Evolutionary conservation across 2,797 vertebrate genomes (phyloP), one percentile per base, ranked within the genome.

Genomic region (Macropodus opercularis): DNA sequence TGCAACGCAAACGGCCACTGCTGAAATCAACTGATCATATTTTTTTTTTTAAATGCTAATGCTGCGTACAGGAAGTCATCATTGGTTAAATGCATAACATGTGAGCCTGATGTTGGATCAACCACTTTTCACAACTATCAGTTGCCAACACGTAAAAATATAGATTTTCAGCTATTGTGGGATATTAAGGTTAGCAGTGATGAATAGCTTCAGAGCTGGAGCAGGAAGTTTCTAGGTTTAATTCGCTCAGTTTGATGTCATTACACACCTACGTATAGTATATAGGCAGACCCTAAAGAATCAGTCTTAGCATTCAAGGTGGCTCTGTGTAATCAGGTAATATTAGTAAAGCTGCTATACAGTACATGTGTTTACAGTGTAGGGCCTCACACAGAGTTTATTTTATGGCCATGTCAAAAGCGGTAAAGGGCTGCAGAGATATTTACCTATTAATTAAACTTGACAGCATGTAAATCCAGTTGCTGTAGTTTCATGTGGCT

Each of bases 1-100:
- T 75, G 38, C 38, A 67, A 49, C 21, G 48, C 15, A 36, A 47
- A 56, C 60, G 63, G 72, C 76, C 27, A 58, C 39, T 24, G 32
- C 4, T 6, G 15, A 60, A 4, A 63, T 64, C 52, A 63, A 44
- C 9, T 21, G 29, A 67, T 52, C 35, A 39, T 23, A 19, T 11
- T 44, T 12, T 21, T n/a, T n/a, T n/a, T n/a, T n/a, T n/a, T n/a
- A n/a, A n/a, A n/a, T n/a, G 13, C 22, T 49, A 19, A 42, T 59
- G 35, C 11, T 8, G 41, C 17, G 12, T 41, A 54, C 8, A 10
- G 17, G 32, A 24, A n/a, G n/a, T n/a, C n/a, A 49, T 27, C 41
- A 27, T 8, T 29, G 22, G 2, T 48, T 34, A 27, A 27, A 51
- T 43, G 7, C 51, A 15, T 47, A 11, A 49, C 24, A 42, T 47